These are phyloP conservation scores for Coracias cyanogaster DNA, from an alignment of 2,797 vertebrate genomes.

Conservation along the genomic window DNA sequence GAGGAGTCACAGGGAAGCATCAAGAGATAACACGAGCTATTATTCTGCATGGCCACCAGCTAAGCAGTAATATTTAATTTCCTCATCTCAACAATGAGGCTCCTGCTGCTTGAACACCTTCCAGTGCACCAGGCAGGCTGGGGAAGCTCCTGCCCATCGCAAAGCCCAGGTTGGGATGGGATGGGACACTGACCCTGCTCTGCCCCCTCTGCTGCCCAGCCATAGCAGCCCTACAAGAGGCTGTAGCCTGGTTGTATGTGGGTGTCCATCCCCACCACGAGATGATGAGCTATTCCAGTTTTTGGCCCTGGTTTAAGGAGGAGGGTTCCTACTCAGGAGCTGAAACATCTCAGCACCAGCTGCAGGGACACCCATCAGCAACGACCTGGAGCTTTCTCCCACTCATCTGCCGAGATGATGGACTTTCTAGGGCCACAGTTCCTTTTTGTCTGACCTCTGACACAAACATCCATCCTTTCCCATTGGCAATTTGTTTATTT, in stretches of 20 bases:
- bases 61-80: neutral
- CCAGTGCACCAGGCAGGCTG: neutral
- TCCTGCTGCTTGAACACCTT: neutral
- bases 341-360: neutral
- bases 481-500: neutral
- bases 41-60: neutral
- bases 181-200: neutral
- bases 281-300: neutral
- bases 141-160: neutral
- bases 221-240: neutral
- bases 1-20: neutral
- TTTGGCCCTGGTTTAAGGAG: neutral
- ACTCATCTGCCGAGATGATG: neutral
- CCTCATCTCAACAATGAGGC: accelerated
- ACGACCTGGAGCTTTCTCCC: accelerated
- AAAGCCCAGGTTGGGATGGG: neutral
- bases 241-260: neutral
- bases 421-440: neutral
- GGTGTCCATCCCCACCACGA: neutral
- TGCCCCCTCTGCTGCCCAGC: neutral
- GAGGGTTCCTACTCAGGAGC: neutral
- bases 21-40: accelerated
- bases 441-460: neutral
- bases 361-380: neutral
- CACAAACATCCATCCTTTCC: neutral